These are phyloP conservation scores for Cryptocephalus primarius DNA, from an alignment of 2,888 invertebrate species.

Conservation along the genomic window DNA sequence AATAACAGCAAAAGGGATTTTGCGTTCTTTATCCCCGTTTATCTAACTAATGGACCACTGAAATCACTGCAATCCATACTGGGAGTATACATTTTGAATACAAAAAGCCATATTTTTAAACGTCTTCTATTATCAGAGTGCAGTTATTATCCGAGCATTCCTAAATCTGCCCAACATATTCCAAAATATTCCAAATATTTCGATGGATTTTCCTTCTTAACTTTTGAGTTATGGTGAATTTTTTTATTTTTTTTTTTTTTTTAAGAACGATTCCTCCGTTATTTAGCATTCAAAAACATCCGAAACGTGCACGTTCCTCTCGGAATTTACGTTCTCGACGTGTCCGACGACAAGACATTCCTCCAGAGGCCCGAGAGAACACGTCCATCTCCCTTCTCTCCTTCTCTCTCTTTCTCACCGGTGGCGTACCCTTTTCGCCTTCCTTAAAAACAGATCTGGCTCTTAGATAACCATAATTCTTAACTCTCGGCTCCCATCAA, in stretches of 20 bases:
- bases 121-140: too few species aligned
- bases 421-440: constrained; percentile 3
- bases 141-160: too few species aligned
- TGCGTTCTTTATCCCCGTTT: too few species aligned
- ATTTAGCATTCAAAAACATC: too few species aligned
- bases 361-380: not conserved
- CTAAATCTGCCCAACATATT: too few species aligned
- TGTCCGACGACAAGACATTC: not conserved
- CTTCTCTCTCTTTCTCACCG: not conserved
- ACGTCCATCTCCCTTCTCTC: not conserved
- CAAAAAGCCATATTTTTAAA: too few species aligned
- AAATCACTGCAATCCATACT: too few species aligned
- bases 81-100: too few species aligned
- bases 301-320: not conserved
- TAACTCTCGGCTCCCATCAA: constrained; percentile 5
- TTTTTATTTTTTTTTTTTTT: too few species aligned
- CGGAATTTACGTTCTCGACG: not conserved
- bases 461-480: constrained; percentile 5
- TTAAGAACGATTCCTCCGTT: too few species aligned
- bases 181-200: not conserved
- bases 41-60: too few species aligned
- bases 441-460: constrained; percentile 1
- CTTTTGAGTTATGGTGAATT: not conserved
- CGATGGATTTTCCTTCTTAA: not conserved
- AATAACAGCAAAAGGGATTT: too few species aligned